These are phyloP conservation scores for Columba livia DNA, from an alignment of 2,113 vertebrate species.

Conservation along the genomic window DNA sequence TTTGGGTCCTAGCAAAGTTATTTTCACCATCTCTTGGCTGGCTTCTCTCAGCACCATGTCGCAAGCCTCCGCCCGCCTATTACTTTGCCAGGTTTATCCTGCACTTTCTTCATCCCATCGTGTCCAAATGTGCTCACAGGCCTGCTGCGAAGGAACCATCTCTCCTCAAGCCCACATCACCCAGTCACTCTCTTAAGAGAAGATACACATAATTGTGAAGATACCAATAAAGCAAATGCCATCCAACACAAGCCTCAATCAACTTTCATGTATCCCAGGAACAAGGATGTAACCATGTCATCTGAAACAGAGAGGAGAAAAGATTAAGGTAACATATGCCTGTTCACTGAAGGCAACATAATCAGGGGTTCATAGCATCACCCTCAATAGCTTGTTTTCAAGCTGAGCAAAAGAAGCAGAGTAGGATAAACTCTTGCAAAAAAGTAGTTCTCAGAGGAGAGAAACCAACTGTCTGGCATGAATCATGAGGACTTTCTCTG, in stretches of 20 bases:
- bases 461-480: neutral
- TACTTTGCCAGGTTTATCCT: neutral
- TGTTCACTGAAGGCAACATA: neutral
- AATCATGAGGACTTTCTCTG: neutral
- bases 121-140: neutral
- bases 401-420: neutral
- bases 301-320: neutral
- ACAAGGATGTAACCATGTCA: neutral
- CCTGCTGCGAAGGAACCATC: neutral
- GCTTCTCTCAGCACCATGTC: neutral
- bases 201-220: neutral
- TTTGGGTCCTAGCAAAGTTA: neutral
- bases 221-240: neutral
- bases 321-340: neutral
- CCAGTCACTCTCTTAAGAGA: neutral
- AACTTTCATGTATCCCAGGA: neutral
- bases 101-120: neutral
- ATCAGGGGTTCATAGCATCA: neutral
- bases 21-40: neutral
- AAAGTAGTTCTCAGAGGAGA: neutral
- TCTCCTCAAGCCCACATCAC: neutral
- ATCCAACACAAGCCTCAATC: neutral
- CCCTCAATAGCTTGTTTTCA: neutral
- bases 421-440: neutral
- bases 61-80: neutral